Evolutionary conservation across 2,113 vertebrate genomes (phyloP).

Genomic region (Glareola pratincola): DNA sequence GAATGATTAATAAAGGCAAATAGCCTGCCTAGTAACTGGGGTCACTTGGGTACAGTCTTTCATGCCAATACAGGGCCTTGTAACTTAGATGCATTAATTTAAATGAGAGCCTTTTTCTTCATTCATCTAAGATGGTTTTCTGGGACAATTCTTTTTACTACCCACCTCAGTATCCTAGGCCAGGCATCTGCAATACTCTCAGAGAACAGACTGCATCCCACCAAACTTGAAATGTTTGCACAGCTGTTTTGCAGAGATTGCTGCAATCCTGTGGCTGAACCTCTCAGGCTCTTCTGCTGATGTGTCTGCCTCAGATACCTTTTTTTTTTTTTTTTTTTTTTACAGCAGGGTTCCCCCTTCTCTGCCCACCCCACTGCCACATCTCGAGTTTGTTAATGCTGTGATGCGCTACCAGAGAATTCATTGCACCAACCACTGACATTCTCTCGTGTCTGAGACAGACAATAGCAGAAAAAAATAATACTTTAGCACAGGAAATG

Average conservation of each 20-base stretch:
- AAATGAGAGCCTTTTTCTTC: background rate
- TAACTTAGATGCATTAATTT: background rate
- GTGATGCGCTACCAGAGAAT: background rate
- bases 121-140: background rate
- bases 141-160: background rate
- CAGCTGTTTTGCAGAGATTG: background rate
- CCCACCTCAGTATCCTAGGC: background rate
- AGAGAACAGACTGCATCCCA: background rate
- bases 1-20: background rate
- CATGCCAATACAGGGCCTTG: background rate
- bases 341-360: background rate
- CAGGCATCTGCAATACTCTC: background rate
- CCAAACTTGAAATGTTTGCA: background rate
- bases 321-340: background rate
- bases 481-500: background rate
- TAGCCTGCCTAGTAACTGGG: background rate
- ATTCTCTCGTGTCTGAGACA: background rate
- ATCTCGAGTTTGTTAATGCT: background rate
- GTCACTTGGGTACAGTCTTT: background rate
- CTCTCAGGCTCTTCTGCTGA: background rate
- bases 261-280: background rate
- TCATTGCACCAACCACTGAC: background rate
- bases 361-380: accelerated
- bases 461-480: background rate
- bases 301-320: background rate